These are phyloP conservation scores for Asobara japonica DNA, from an alignment of 1,140 invertebrate genomes.

Conservation along the genomic window DNA sequence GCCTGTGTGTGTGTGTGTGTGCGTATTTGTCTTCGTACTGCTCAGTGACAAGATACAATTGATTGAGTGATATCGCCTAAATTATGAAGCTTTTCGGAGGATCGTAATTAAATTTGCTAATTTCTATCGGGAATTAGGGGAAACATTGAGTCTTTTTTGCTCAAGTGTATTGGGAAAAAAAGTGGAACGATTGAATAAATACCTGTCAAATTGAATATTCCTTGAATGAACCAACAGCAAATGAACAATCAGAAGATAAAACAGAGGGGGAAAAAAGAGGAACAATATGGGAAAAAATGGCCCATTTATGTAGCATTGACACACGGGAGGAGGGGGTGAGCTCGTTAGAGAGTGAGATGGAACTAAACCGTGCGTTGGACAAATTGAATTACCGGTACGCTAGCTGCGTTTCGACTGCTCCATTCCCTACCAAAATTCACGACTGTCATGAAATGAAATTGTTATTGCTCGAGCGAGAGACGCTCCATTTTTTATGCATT, in stretches of 20 bases:
- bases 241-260: neutral
- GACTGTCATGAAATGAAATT: neutral
- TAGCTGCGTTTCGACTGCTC: neutral
- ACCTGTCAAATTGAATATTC: no score
- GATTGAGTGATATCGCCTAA: no score
- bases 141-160: no score
- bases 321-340: neutral
- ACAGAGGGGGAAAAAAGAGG: neutral
- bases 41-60: no score
- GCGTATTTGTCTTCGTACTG: no score
- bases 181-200: neutral
- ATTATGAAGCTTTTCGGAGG: no score
- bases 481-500: neutral
- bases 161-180: neutral
- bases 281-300: neutral
- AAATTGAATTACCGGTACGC: slow-evolving; percentile 32
- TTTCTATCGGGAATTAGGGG: no score
- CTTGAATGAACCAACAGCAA: neutral
- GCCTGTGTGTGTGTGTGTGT: no score
- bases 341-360: neutral
- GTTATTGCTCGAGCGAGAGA: neutral
- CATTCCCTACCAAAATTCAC: neutral
- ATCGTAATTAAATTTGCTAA: no score
- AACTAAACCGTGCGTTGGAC: slow-evolving; percentile 17
- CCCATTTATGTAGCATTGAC: neutral